These are phyloP conservation scores for Nemapogon koenigi DNA, from an alignment of 2,888 invertebrate species.

Conservation along the genomic window DNA sequence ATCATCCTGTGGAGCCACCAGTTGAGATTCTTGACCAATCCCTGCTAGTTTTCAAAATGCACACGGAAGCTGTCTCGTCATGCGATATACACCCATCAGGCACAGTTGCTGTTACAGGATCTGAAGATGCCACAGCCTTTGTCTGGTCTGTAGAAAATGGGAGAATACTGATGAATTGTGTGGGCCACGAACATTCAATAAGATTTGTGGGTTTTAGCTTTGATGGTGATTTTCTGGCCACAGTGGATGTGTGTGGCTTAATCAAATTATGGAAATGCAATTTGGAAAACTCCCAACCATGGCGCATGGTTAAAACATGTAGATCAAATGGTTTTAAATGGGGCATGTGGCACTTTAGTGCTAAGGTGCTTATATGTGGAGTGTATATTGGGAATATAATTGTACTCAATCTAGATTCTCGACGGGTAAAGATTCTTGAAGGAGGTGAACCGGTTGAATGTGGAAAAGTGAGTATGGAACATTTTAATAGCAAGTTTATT, in stretches of 20 bases:
- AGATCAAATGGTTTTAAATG: constrained; percentile 80
- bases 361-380: constrained; percentile 84
- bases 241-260: constrained; percentile 87
- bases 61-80: constrained; percentile 72
- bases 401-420: constrained; percentile 87
- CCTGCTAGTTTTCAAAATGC: constrained; percentile 67
- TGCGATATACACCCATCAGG: constrained; percentile 73
- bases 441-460: constrained; percentile 73
- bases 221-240: constrained; percentile 81
- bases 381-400: constrained; percentile 83
- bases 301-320: constrained; percentile 75
- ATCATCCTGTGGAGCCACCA: too few species aligned
- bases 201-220: constrained; percentile 82
- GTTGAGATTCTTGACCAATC: too few species aligned
- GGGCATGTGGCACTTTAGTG: constrained; percentile 87
- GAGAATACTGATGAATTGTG: constrained; percentile 71
- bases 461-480: constrained; percentile 62
- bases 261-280: constrained; percentile 78
- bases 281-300: constrained; percentile 37
- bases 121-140: constrained; percentile 90
- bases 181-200: constrained; percentile 86
- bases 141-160: constrained; percentile 80
- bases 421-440: constrained; percentile 79
- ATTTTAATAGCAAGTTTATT: too few species aligned
- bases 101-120: constrained; percentile 81